Conservation (phyloP, 2,888 invertebrate species). For the Erebia palarica region DNA sequence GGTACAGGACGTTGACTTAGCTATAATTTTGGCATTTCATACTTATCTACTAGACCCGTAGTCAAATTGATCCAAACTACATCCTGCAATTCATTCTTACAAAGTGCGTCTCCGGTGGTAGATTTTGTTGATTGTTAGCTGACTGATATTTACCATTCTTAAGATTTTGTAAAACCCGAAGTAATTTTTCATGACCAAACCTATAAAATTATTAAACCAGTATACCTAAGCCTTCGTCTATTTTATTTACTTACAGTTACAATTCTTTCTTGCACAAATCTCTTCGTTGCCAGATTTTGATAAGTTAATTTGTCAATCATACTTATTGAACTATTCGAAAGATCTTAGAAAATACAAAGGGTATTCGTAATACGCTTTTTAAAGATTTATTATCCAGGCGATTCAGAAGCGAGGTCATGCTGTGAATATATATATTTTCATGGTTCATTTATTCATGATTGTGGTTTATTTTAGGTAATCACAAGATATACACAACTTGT, state of each 20-base stretch:
- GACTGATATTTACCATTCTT: no score
- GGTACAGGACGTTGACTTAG: constrained; percentile 66
- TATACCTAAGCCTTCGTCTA: no score
- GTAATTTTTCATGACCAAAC: no score
- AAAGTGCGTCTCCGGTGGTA: no score
- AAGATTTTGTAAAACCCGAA: no score
- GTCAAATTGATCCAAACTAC: neutral
- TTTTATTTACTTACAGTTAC: no score
- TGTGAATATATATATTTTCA: constrained; percentile 30
- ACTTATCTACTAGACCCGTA: neutral
- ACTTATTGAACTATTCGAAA: neutral
- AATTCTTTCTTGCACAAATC: no score
- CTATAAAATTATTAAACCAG: no score
- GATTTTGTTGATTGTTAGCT: no score
- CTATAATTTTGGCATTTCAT: constrained; percentile 30
- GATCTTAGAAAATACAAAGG: neutral
- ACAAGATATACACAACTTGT: constrained; percentile 19
- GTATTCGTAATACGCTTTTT: neutral
- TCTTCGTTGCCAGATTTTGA: no score
- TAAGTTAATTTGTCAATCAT: no score
- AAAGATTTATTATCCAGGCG: neutral
- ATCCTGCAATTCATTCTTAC: no score
- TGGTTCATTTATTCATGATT: constrained; percentile 35
- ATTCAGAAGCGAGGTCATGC: constrained; percentile 24
- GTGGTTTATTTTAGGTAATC: constrained; percentile 33